Base-by-base conservation (phyloP, 2,113 vertebrate genomes). In the Halichoeres trimaculatus region DNA sequence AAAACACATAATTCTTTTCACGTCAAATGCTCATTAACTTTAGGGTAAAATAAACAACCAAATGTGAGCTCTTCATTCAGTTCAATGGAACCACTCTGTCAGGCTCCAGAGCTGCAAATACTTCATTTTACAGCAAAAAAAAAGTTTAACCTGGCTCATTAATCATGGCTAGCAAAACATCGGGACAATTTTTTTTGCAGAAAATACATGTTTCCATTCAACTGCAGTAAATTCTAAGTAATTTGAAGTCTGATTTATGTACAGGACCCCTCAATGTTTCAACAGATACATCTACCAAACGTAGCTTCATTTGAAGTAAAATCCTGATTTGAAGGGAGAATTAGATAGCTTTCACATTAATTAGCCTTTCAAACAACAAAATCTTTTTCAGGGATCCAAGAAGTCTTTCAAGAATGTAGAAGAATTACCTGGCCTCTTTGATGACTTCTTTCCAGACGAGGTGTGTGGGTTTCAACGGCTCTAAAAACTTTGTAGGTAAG, bases 241-340 rank as follows among this genome's bases (percentile, higher is more conserved):
- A n/a, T n/a, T n/a, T n/a, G n/a, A n/a, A n/a, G n/a, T n/a, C n/a
- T n/a, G n/a, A n/a, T n/a, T n/a, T n/a, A n/a, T n/a, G n/a, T n/a
- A n/a, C n/a, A 40, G 9, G 38, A 12, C 38, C 38, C 3, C 9
- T 4, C 4, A 4, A 40, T 4, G 38, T 40, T 8, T 10, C 1
- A 10, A 40, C 9, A 40, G 30, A 30, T 43, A 16, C 14, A 16
- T 17, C 14, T 16, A 5, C 13, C 16, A 43, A 43, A 43, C 6
- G 41, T 43, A 16, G 55, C 10, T 14, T 26, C 8, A 0, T 69
- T 23, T 17, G 3, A 40, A n/a, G 50, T 20, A 60, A 70, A 57
- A 26, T n/a, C 43, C n/a, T 66, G 41, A 72, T 64, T 78, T 76
- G 26, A 55, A 23, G 30, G 34, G 16, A 61, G n/a, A 20, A 12